Conservation (phyloP, 2,888 invertebrate species). For the Eubasilissa splendida region DNA sequence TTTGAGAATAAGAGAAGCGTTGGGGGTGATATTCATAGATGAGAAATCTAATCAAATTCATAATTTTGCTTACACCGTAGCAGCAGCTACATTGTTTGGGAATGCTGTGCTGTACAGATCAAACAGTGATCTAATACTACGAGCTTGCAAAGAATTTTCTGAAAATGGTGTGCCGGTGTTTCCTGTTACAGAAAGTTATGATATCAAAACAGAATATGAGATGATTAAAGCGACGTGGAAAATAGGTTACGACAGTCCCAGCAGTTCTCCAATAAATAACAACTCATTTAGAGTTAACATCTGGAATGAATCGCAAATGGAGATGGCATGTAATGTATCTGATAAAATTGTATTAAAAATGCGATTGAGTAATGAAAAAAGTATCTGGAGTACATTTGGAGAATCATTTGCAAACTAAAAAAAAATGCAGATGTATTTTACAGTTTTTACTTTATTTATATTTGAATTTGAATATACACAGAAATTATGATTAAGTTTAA, state of each 20-base stretch:
- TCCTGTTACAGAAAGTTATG: neutral
- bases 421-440: neutral
- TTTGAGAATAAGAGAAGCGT: constrained; percentile 24
- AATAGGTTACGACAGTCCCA: neutral
- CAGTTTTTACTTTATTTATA: no score
- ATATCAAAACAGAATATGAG: constrained; percentile 10
- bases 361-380: constrained; percentile 36
- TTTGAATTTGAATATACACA: no score
- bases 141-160: constrained; percentile 44
- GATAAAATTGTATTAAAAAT: constrained; percentile 5
- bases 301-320: neutral
- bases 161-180: constrained; percentile 46
- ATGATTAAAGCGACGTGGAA: constrained; percentile 38
- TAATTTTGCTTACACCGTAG: constrained; percentile 57
- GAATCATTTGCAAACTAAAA: constrained; percentile 55
- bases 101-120: constrained; percentile 61
- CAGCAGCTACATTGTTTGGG: constrained; percentile 62
- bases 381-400: constrained; percentile 55
- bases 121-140: neutral
- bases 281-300: neutral
- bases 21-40: constrained; percentile 61
- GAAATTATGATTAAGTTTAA: no score
- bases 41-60: constrained; percentile 50
- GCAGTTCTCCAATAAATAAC: neutral
- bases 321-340: neutral